Conservation (phyloP, 2,888 invertebrate species). For the Mesochorus sp. region DNA sequence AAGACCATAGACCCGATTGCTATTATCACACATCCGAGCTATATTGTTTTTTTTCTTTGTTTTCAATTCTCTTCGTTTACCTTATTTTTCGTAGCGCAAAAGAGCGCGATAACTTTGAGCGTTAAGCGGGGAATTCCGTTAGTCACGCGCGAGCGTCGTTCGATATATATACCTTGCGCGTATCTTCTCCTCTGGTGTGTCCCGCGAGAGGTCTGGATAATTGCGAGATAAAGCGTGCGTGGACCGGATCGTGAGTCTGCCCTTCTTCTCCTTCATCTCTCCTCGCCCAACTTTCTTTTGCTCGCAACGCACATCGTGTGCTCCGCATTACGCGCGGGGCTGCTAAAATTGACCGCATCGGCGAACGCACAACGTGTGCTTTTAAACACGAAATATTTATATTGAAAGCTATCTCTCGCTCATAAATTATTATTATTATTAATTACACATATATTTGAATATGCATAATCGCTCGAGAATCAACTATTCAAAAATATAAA, state of each 20-base stretch:
- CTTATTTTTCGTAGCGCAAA: conserved; percentile 8
- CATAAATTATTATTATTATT: neutral
- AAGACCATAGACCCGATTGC: neutral
- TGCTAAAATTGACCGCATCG: conserved; percentile 19
- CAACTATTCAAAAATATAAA: too few species aligned
- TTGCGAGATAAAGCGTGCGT: conserved; percentile 45
- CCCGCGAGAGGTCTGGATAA: conserved; percentile 45
- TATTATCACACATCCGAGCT: too few species aligned
- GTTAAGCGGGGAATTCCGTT: conserved; percentile 42
- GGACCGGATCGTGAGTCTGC: conserved; percentile 23
- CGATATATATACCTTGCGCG: conserved; percentile 6
- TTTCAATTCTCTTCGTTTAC: neutral
- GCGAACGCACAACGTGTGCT: conserved; percentile 3
- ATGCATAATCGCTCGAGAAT: too few species aligned
- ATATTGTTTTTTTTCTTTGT: too few species aligned
- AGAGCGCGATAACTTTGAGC: neutral
- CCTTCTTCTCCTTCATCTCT: neutral
- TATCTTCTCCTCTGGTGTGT: conserved; percentile 20
- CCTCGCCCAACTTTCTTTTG: neutral
- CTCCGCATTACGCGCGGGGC: conserved; percentile 49
- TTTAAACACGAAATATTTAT: conserved; percentile 5
- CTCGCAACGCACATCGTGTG: conserved; percentile 33
- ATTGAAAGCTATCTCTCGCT: neutral
- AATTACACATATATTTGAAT: too few species aligned
- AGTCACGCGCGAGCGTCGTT: conserved; percentile 8